Conservation (phyloP, 2,113 vertebrate species). For the Polypterus senegalus region DNA sequence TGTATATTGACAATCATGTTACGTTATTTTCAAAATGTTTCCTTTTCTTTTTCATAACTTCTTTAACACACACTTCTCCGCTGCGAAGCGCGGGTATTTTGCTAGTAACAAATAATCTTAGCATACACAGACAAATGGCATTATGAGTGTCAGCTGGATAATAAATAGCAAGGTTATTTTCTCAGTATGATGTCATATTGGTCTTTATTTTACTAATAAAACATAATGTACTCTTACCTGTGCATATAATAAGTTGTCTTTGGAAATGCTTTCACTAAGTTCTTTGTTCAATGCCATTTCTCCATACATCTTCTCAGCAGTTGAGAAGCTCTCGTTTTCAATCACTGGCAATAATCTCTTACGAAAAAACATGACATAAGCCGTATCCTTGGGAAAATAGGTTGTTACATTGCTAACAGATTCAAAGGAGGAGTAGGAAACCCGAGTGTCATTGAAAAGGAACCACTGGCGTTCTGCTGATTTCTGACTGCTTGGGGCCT, state of each 20-base stretch:
- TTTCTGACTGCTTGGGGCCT: constrained; percentile 18
- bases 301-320: constrained; percentile 7
- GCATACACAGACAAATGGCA: not conserved
- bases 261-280: constrained; percentile 66
- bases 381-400: constrained; percentile 66
- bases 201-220: not conserved
- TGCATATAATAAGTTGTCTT: constrained; percentile 62
- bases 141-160: not conserved
- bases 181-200: not conserved
- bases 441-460: constrained; percentile 64
- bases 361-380: constrained; percentile 60
- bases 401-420: constrained; percentile 61
- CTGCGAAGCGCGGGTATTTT: too few relatives aligned
- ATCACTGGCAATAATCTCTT: constrained; percentile 27
- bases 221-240: constrained; percentile 40
- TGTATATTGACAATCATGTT: too few relatives aligned
- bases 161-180: not conserved
- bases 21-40: too few relatives aligned
- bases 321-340: not conserved
- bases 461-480: constrained; percentile 59
- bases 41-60: too few relatives aligned
- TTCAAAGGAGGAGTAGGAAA: constrained; percentile 65
- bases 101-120: not conserved
- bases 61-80: too few relatives aligned
- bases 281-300: constrained; percentile 52